Conservation (phyloP, 2,888 invertebrate genomes). For the Lasius platythorax region DNA sequence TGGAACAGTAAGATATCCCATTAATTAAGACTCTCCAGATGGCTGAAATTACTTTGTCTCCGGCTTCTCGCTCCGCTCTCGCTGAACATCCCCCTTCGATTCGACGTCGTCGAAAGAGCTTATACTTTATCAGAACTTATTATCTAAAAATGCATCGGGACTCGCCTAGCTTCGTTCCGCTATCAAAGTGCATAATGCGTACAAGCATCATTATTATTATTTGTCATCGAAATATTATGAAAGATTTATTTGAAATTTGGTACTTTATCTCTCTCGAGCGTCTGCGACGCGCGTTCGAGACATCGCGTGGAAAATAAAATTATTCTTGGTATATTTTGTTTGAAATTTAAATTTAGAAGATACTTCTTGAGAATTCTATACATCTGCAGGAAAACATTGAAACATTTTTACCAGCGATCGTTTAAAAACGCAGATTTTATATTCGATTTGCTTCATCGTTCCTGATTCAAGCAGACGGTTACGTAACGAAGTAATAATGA, state of each 20-base stretch:
- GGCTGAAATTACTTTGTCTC: constrained; percentile 84
- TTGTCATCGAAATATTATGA: neutral
- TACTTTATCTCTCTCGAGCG: neutral
- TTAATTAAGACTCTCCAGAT: constrained; percentile 84
- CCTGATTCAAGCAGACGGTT: constrained; percentile 28
- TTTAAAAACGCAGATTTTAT: constrained; percentile 38
- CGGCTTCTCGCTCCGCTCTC: constrained; percentile 66
- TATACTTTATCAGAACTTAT: constrained; percentile 10
- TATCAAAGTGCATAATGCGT: neutral
- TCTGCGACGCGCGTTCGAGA: neutral
- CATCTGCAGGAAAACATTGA: neutral
- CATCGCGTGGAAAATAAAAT: neutral
- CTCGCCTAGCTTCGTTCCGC: neutral
- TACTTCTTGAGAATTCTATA: neutral
- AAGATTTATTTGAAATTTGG: constrained; percentile 4
- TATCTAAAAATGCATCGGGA: constrained; percentile 1
- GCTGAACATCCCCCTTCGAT: constrained; percentile 71
- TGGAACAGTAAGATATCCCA: constrained; percentile 81
- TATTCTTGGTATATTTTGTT: neutral
- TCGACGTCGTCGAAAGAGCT: constrained; percentile 65
- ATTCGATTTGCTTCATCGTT: constrained; percentile 17
- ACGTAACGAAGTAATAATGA: constrained; percentile 51
- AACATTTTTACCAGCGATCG: constrained; percentile 2
- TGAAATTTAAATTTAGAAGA: neutral
- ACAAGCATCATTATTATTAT: neutral